These are phyloP conservation scores for Linepithema humile DNA, from an alignment of 1,140 invertebrate genomes.

Conservation along the genomic window DNA sequence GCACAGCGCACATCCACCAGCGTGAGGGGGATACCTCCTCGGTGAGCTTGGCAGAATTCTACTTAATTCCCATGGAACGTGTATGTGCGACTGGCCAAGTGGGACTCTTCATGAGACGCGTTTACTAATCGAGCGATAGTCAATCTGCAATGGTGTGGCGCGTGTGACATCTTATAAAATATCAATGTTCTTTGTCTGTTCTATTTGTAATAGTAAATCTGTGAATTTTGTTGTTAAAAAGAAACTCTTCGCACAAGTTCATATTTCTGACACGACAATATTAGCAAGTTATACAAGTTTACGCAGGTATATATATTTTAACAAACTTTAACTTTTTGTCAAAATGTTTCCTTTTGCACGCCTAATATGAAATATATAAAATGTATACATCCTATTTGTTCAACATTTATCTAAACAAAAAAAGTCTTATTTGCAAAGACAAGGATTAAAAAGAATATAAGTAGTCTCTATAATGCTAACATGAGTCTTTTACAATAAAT, in stretches of 20 bases:
- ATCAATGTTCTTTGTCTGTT: background rate
- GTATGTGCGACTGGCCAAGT: conserved; percentile 22
- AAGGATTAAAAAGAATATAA: background rate
- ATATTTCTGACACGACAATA: too few relatives aligned
- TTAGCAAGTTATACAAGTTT: too few relatives aligned
- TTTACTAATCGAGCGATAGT: background rate
- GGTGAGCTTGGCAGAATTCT: conserved; percentile 58
- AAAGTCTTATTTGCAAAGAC: background rate
- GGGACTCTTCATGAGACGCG: background rate
- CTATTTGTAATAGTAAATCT: background rate
- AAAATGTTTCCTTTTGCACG: too few relatives aligned
- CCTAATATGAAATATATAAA: too few relatives aligned
- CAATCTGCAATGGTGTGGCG: background rate
- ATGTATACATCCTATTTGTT: too few relatives aligned
- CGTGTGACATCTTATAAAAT: background rate
- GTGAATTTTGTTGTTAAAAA: background rate
- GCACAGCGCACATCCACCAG: conserved; percentile 39
- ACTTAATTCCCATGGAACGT: conserved; percentile 58
- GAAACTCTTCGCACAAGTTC: background rate
- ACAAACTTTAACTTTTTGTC: too few relatives aligned
- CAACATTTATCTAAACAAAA: background rate
- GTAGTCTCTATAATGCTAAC: too few relatives aligned
- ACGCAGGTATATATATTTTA: too few relatives aligned
- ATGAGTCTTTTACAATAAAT: background rate
- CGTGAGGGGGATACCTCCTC: conserved; percentile 37